Base-by-base conservation (phyloP, 2,797 vertebrate species). In the Gymnodraco acuticeps region DNA sequence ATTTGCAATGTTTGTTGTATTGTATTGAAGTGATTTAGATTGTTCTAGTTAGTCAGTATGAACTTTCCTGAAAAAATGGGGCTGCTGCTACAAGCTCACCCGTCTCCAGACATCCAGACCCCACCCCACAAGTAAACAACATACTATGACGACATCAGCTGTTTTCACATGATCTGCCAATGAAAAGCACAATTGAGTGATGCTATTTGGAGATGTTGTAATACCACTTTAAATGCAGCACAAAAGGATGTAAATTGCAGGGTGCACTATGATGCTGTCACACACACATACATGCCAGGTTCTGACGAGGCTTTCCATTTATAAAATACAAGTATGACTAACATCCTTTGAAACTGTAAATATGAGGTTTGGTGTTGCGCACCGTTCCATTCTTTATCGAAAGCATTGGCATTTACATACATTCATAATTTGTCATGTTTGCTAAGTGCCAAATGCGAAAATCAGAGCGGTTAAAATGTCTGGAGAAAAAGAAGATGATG, bases 121-220 rank as follows among this genome's bases (percentile, higher is more conserved):
- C 27, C 15, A 23, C 23, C 33, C 45, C 50, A 46, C 23, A 51
- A 55, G 6, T 43, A n/a, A 47, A 52, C 17, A 17, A 11, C 51
- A 42, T 23, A 15, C 46, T 33, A 19, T 62, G 64, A 53, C 58
- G 19, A 16, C 43, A 45, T 51, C 52, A 41, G 64, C 54, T 64
- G 38, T 15, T 66, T 64, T 64, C 15, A 60, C 5, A 11, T 31
- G 42, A n/a, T 38, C 23, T 70, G 55, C 23, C 48, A 19, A 20
- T 3, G n/a, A 53, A 48, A 10, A 70, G 23, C 13, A 58, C 47
- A 50, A 55, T 27, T 0, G 12, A 38, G 11, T 53, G n/a, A 68
- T 9, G 23, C 23, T 19, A 27, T 73, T 33, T 48, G 10, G 13
- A 51, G 10, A 78, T 56, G 2, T 42, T 31, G 33, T 38, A 38